Base-by-base conservation (phyloP, 1,140 invertebrate species). In the Trypoxylus dichotomus region DNA sequence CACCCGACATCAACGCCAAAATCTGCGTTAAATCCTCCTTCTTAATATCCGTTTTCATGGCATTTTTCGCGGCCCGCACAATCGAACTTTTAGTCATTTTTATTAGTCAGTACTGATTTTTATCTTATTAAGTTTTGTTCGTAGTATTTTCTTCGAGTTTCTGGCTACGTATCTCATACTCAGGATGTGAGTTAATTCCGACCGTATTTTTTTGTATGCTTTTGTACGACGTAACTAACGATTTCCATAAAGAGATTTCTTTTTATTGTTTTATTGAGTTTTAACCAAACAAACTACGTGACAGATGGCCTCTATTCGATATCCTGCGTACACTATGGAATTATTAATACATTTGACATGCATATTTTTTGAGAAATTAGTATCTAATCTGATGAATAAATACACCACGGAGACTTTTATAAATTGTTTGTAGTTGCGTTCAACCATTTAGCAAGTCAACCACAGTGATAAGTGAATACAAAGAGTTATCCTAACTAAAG, bases 221-320 rank as follows among this genome's bases (percentile, higher is more conserved):
- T 13, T 47, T 47, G 13, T 11, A 13, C n/a, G 43, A 47, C n/a
- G 8, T 8, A 11, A n/a, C 13, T 3, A 47, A 47, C n/a, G 11
- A 47, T 47, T 47, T n/a, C 43, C 43, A 47, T 47, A 47, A 47
- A 47, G 13, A 47, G 43, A 47, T 47, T 47, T 47, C 2, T 47
- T 41, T 47, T 47, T 47, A 47, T 74, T 78, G 74, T 74, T 78
- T 74, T 74, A 74, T 73, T 29, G 41, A 27, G 58, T 78, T 74
- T 63, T 47, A 74, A 19, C 25, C 25, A 74, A 78, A 27, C 74
- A 74, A 74, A 19, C 25, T 21, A 58, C 74, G 15, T 60, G 58
- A 19, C 37, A n/a, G 8, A 19, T 68, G 24, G 32, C 54, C 58
- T 60, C 25, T 24, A 60, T 63, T 10, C 25, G 11, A 47, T 13